A percentile compares a stretch with the other conserved stretches of the same genome.
phyloP scores from a whole-genome alignment of 2,888 invertebrate genomes.

The Blera fallax region DNA sequence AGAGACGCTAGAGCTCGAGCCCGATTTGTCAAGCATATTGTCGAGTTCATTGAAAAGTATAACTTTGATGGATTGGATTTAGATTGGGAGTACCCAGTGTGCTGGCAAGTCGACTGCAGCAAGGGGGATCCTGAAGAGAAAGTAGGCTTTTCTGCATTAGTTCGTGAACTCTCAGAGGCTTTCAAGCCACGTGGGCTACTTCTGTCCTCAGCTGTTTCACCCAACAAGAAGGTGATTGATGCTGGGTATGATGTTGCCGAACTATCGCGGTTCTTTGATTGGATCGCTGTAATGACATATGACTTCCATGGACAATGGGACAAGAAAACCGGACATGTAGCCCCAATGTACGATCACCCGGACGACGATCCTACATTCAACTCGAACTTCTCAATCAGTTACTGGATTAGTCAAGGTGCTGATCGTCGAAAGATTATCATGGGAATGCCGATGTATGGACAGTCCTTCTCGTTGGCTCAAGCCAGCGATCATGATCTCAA shows the following conservation, averaged over 20 bases:
- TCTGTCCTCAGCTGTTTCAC: constrained; percentile 92
- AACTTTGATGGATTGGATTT: constrained; percentile 95
- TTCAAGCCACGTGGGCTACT: constrained; percentile 88
- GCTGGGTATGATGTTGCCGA: constrained; percentile 91
- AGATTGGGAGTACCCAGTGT: constrained; percentile 97
- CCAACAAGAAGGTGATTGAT: constrained; percentile 91
- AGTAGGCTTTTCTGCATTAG: constrained; percentile 88
- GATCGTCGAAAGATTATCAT: constrained; percentile 89
- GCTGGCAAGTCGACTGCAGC: constrained; percentile 94
- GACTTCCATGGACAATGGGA: constrained; percentile 97
- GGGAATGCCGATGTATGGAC: constrained; percentile 95
- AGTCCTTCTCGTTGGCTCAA: constrained; percentile 91
- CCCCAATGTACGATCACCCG: constrained; percentile 91
- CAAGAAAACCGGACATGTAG: constrained; percentile 93
- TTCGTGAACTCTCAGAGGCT: constrained; percentile 87
- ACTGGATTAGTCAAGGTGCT: constrained; percentile 93
- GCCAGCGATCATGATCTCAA: constrained; percentile 86
- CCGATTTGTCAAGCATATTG: constrained; percentile 88
- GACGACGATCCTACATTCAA: constrained; percentile 90
- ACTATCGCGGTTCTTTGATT: constrained; percentile 90
- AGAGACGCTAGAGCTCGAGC: constrained; percentile 87
- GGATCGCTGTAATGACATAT: constrained; percentile 96
- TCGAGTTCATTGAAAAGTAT: constrained; percentile 90
- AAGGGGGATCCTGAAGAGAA: constrained; percentile 92
- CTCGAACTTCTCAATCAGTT: constrained; percentile 92